A percentile compares a stretch with the other conserved stretches of the same genome.
phyloP scores from a whole-genome alignment of 2,113 vertebrate genomes.

The Solea senegalensis region DNA sequence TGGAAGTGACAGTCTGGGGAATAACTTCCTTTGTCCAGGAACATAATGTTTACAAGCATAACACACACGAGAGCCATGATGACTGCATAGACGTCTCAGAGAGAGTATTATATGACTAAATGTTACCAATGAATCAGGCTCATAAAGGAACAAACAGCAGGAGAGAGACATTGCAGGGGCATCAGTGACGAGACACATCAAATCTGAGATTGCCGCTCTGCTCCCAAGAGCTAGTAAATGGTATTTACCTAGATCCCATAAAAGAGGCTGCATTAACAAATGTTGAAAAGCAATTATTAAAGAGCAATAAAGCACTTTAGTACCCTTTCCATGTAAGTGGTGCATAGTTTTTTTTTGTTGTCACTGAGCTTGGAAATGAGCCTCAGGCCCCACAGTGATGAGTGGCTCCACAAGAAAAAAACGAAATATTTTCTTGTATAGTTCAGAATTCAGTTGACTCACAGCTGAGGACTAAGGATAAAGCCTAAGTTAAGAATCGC shows the following conservation, averaged over 20 bases:
- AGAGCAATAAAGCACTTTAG: constrained; percentile 75
- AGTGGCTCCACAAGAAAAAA: neutral
- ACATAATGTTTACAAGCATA: constrained; percentile 22
- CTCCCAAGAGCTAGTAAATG: constrained; percentile 70
- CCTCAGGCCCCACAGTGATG: neutral
- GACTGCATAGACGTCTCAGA: constrained; percentile 27
- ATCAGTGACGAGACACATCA: constrained; percentile 67
- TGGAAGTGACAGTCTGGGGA: constrained; percentile 11
- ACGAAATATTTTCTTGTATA: neutral
- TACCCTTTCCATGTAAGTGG: constrained; percentile 67
- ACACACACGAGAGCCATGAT: constrained; percentile 36
- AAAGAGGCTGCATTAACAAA: constrained; percentile 76
- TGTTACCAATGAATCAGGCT: constrained; percentile 62
- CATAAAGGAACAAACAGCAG: constrained; percentile 57
- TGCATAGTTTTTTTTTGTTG: constrained; percentile 34
- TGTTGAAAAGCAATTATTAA: constrained; percentile 78
- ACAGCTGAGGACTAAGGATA: too few relatives aligned
- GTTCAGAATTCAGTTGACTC: neutral
- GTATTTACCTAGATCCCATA: constrained; percentile 69
- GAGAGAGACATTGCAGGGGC: constrained; percentile 39
- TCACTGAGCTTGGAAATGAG: constrained; percentile 43
- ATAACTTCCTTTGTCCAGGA: constrained; percentile 14
- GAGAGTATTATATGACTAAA: constrained; percentile 51
- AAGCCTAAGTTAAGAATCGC: too few relatives aligned
- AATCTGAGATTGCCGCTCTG: constrained; percentile 47